Evolutionary conservation across 2,888 invertebrate species (phyloP).

Genomic region (Cephus rjabovi): DNA sequence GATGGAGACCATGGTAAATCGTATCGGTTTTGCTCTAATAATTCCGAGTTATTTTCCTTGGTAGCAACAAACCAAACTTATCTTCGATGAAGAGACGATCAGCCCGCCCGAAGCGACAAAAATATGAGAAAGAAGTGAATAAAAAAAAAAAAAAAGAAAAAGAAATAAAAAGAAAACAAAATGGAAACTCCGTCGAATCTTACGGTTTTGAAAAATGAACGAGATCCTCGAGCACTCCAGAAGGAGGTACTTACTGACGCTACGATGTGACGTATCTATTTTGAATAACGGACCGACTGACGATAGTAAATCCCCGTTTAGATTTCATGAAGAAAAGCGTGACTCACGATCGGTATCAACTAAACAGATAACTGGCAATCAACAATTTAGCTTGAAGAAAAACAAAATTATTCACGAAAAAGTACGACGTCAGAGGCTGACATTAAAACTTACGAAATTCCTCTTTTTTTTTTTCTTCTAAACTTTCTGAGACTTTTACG

Average conservation of each 20-base stretch:
- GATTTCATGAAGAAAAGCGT: background rate
- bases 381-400: background rate
- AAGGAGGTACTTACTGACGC: background rate
- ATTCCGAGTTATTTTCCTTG: slow-evolving; percentile 14
- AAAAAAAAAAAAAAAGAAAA: background rate
- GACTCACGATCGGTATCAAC: background rate
- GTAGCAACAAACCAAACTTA: background rate
- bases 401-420: background rate
- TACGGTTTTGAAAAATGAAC: background rate
- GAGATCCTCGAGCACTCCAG: background rate
- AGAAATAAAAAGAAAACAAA: background rate
- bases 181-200: background rate
- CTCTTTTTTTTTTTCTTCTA: background rate
- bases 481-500: too few relatives aligned
- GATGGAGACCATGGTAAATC: background rate
- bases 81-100: background rate
- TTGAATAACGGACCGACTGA: too few relatives aligned
- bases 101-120: background rate
- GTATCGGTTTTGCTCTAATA: slow-evolving; percentile 18
- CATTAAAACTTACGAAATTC: background rate
- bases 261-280: background rate
- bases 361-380: background rate
- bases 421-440: background rate
- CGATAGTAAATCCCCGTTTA: background rate
- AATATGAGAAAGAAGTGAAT: background rate